phyloP scores from a whole-genome alignment of 1,140 invertebrate genomes.

The Cataglyphis hispanica region DNA sequence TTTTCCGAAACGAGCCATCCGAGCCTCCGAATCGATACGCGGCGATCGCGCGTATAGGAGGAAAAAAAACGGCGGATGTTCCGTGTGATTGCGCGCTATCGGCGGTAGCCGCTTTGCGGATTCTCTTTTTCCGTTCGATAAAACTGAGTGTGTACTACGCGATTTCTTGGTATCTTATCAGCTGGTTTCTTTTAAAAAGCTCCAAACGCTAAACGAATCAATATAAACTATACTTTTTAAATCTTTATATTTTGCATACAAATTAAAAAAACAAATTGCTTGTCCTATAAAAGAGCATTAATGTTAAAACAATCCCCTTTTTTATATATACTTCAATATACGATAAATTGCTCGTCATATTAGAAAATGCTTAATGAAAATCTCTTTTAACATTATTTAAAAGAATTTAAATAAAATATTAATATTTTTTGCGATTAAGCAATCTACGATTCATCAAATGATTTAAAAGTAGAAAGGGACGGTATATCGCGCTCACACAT shows the following conservation, averaged over 20 bases:
- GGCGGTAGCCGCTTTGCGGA: conserved; percentile 50
- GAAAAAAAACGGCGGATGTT: conserved; percentile 32
- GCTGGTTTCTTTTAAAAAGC: background rate
- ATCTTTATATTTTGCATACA: background rate
- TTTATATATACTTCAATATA: background rate
- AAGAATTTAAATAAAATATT: background rate
- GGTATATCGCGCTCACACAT: background rate
- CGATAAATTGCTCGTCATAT: background rate
- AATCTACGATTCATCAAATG: background rate
- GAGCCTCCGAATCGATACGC: conserved; percentile 36
- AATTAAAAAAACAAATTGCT: no score
- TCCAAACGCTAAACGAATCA: background rate
- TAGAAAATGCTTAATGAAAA: background rate
- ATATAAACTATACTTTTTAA: background rate
- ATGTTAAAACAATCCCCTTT: background rate
- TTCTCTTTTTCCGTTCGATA: conserved; percentile 34
- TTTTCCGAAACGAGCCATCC: conserved; percentile 54
- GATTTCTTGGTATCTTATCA: conserved; percentile 21
- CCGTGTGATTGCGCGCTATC: conserved; percentile 54
- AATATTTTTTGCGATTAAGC: background rate
- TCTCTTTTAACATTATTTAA: background rate
- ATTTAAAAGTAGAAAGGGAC: background rate
- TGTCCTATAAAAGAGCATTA: background rate
- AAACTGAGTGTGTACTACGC: background rate
- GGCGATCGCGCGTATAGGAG: background rate